These are phyloP conservation scores for Chymomyza costata DNA, from an alignment of 1,140 invertebrate genomes.

Conservation along the genomic window DNA sequence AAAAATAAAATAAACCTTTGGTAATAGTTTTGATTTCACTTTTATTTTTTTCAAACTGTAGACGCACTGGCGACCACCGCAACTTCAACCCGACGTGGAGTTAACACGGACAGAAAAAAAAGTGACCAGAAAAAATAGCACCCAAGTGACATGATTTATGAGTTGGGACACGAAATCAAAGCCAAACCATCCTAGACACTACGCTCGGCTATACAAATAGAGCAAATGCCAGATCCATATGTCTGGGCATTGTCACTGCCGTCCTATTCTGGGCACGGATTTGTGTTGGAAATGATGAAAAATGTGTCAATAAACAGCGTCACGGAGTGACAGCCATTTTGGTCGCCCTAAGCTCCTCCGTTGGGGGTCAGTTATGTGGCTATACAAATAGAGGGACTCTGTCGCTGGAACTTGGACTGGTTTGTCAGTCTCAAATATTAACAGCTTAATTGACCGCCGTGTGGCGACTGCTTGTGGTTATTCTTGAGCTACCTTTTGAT, in stretches of 20 bases:
- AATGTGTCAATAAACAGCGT: slow-evolving; percentile 58
- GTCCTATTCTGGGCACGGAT: slow-evolving; percentile 27
- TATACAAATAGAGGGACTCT: slow-evolving; percentile 32
- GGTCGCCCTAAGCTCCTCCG: slow-evolving; percentile 10
- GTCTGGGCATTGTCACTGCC: slow-evolving; percentile 25
- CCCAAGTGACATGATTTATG: slow-evolving; percentile 57
- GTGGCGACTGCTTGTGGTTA: slow-evolving; percentile 16
- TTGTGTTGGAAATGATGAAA: slow-evolving; percentile 55
- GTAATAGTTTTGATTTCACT: slow-evolving; percentile 64
- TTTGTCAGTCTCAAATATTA: slow-evolving; percentile 37
- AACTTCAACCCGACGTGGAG: slow-evolving; percentile 26
- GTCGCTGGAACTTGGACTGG: no score
- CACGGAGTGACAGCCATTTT: no score
- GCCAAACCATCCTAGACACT: slow-evolving; percentile 3
- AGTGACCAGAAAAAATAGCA: no score
- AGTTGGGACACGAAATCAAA: slow-evolving; percentile 11
- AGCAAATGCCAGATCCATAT: no score
- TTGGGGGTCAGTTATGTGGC: slow-evolving; percentile 15
- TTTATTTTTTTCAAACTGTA: slow-evolving; percentile 27
- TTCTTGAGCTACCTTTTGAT: no score
- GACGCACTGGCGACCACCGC: slow-evolving; percentile 37
- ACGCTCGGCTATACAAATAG: background rate
- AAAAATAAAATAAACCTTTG: slow-evolving; percentile 43
- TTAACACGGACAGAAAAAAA: no score
- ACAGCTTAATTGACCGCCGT: slow-evolving; percentile 52